Evolutionary conservation across 1,140 invertebrate genomes (phyloP).

Genomic region (Lasaia peninsularis): DNA sequence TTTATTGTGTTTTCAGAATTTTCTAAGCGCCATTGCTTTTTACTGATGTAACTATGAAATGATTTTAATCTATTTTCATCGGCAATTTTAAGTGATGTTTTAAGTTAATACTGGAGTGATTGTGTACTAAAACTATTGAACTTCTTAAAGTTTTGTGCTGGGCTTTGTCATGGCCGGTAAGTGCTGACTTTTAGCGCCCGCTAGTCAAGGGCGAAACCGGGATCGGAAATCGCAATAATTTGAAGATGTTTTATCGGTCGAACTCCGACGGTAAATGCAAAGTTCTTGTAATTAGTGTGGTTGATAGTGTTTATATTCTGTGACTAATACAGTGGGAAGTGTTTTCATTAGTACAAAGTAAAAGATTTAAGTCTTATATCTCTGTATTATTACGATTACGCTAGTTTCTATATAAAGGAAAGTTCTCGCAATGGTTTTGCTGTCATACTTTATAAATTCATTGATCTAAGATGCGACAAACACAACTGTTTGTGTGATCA

Average conservation of each 20-base stretch:
- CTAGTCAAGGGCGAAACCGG: constrained; percentile 77
- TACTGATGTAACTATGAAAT: constrained; percentile 76
- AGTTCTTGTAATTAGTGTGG: constrained; percentile 76
- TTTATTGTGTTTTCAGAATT: constrained; percentile 74
- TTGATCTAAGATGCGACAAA: constrained; percentile 29
- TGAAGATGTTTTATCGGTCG: constrained; percentile 78
- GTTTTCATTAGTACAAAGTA: constrained; percentile 57
- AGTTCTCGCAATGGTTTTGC: constrained; percentile 63
- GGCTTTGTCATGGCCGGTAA: constrained; percentile 79
- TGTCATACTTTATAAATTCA: constrained; percentile 14
- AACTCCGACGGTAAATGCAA: constrained; percentile 78
- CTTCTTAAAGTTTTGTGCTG: constrained; percentile 77
- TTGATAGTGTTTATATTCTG: constrained; percentile 70
- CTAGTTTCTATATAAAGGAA: constrained; percentile 47
- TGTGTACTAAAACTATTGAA: constrained; percentile 75
- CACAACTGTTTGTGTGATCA: constrained; percentile 58
- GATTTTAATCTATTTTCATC: constrained; percentile 77
- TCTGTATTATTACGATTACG: constrained; percentile 53
- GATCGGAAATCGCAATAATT: constrained; percentile 74
- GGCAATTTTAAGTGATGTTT: constrained; percentile 73
- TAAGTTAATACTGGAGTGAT: constrained; percentile 71
- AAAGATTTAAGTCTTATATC: constrained; percentile 46
- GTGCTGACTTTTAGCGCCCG: constrained; percentile 78
- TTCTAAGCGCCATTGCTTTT: constrained; percentile 77
- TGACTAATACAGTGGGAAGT: constrained; percentile 59